Base-by-base conservation (phyloP, 1,140 invertebrate species). In the Trichonephila clavata region DNA sequence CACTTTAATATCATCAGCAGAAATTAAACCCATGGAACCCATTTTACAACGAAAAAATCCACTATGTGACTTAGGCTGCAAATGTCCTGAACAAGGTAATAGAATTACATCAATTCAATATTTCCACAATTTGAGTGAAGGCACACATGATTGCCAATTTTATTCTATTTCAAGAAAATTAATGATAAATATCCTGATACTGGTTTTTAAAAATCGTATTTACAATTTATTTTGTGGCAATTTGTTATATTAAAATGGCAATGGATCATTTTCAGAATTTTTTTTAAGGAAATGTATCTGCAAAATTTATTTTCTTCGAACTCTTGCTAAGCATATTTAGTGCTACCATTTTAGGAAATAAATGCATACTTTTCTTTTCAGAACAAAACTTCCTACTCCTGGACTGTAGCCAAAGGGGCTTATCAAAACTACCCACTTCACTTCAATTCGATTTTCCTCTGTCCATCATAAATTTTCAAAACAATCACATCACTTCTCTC, bases 1-100 rank as follows among this genome's bases (percentile, higher is more conserved):
- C 6, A 27, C 60, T 57, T 5, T 65, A 10, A 10, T 21, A 20
- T 60, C 86, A 39, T 8, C 61, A 43, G 20, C 43, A 20, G 39
- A 50, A 57, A 50, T 68, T 88, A 27, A 39, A 13, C 71, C 16
- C 63, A 90, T 81, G 1, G 71, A 39, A 32, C 61, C 59, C 59
- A 27, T 10, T 18, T n/a, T 39, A 0, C 50, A 27, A 81, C 18
- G 61, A 39, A 27, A 24, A 27, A 39, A 90, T 39, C 59, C 90
- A 27, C 32, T 92, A 27, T 92, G 90, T 39, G 90, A 92, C 43
- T 10, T 92, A 0, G 90, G 90, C 2, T 92, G 90, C 63, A 68
- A 92, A 68, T 92, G 90, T 43, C 89, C 89, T 8, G 89, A 39
- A 81, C 6, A 80, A 90, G 89, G 89, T 90, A 90, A 68, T 16